Conservation (phyloP, 2,888 invertebrate genomes). For the Leptinotarsa juncta region DNA sequence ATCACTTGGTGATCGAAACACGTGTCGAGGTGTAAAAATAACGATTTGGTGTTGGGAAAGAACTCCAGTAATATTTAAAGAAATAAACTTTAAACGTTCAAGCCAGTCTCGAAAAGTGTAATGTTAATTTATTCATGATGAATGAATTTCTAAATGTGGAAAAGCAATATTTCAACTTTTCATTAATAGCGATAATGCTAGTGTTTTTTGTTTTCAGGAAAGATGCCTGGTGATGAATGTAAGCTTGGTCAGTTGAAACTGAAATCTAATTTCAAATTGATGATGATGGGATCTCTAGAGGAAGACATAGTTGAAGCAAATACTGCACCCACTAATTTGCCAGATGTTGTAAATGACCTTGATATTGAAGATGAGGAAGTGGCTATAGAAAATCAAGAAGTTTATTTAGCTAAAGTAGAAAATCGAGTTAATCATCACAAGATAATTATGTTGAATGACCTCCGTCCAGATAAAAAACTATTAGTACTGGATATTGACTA, state of each 20-base stretch:
- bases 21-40: too few species aligned
- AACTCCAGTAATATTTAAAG: too few species aligned
- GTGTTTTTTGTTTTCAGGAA: conserved; percentile 70
- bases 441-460: conserved; percentile 83
- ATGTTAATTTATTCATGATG: too few species aligned
- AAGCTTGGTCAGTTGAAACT: conserved; percentile 81
- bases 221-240: conserved; percentile 84
- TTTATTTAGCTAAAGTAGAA: conserved; percentile 84
- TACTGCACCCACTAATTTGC: conserved; percentile 82
- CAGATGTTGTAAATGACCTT: conserved; percentile 91
- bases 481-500: conserved; percentile 96
- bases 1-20: too few species aligned
- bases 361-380: conserved; percentile 91
- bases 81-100: too few species aligned
- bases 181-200: neutral
- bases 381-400: conserved; percentile 74
- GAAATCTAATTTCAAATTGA: conserved; percentile 89
- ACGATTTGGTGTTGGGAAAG: too few species aligned
- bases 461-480: conserved; percentile 87
- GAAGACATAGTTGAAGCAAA: conserved; percentile 89
- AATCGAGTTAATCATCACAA: conserved; percentile 86
- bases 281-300: conserved; percentile 97
- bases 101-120: too few species aligned
- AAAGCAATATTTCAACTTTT: too few species aligned
- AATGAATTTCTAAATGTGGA: too few species aligned